Evolutionary conservation across 1,140 invertebrate genomes (phyloP), one percentile per base, ranked within the genome.

Genomic region (Philaenus spumarius): DNA sequence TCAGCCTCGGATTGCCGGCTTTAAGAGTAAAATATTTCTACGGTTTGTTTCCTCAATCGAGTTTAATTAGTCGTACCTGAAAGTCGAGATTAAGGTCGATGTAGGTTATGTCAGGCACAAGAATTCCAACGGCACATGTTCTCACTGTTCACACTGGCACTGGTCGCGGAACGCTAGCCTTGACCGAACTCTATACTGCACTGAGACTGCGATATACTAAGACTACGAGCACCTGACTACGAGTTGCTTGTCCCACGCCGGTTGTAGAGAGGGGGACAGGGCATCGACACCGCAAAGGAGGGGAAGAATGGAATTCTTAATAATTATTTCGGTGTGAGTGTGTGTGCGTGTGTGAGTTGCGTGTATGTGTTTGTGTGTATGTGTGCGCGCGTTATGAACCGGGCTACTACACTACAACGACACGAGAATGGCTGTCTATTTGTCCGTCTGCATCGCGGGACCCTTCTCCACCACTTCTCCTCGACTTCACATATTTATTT

Each of bases 261-360:
- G 53, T 3, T 5, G 54, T 23, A n/a, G 40, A 34, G 34, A 46
- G 46, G 56, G 46, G 39, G 46, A 17, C 46, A 58, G 56, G 56
- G 56, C 56, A 58, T 58, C 56, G 56, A 58, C 56, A 58, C 56
- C 55, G 37, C 43, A 42, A 20, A 35, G 46, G 46, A 58, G 42
- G 56, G 46, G 46, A 58, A 58, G 56, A 58, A 58, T 58, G 56
- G 56, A 58, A 58, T 58, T 58, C 56, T 58, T 58, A 58, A 58
- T 58, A 58, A 58, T 58, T 58, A 58, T 58, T 58, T 58, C 48
- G 56, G 56, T 58, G 56, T 40, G 56, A 34, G 56, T 51, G 46
- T 51, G 56, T 58, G 56, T 51, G 56, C 46, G 39, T 40, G 39
- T 40, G 39, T 40, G 39, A 6, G 39, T 40, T 51, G 56, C 46